phyloP scores from a whole-genome alignment of 2,797 vertebrate genomes.

The Sebastes hubbsi region DNA sequence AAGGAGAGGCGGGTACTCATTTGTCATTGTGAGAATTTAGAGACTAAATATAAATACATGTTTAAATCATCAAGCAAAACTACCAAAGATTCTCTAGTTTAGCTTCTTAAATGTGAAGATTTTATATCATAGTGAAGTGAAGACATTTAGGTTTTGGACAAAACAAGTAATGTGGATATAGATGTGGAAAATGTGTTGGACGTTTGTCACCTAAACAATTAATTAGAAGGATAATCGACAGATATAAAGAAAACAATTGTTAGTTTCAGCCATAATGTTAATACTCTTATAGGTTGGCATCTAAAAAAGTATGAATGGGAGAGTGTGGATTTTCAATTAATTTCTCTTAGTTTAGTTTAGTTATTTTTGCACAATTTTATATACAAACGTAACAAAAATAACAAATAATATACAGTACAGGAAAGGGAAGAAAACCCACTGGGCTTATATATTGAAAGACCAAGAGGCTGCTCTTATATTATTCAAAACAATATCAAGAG shows the following conservation, averaged over 20 bases:
- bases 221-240: neutral
- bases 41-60: neutral
- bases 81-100: neutral
- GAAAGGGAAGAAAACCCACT: no score
- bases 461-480: neutral
- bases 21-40: neutral
- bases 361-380: no score
- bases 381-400: no score
- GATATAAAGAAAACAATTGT: neutral
- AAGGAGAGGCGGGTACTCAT: conserved; percentile 38
- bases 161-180: neutral
- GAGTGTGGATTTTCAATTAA: neutral
- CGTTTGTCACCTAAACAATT: neutral
- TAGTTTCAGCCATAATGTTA: neutral
- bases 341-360: no score
- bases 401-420: no score
- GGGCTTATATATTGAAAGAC: neutral
- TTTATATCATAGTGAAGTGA: neutral
- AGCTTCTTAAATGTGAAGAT: neutral
- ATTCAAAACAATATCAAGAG: neutral
- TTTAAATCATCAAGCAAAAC: neutral
- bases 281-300: neutral
- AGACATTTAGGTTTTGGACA: neutral
- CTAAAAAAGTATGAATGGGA: neutral
- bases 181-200: neutral